Percentiles rank a stretch among this genome's conserved stretches.
Conservation (phyloP, 2,888 invertebrate genomes). For the Ceraclea dissimilis region DNA sequence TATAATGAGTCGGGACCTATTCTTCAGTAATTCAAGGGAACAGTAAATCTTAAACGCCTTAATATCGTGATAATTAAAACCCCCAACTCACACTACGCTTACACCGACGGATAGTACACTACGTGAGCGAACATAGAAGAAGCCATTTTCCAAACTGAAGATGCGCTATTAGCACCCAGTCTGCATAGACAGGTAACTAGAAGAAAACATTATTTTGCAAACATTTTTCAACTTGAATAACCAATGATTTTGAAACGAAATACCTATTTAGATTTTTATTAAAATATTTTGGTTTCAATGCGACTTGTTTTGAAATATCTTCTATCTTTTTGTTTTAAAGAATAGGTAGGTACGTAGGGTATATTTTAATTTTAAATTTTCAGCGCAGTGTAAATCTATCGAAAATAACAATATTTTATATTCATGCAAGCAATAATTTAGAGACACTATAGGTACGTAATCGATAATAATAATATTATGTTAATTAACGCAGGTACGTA, state of each 20-base stretch:
- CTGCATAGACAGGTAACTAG: not conserved
- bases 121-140: constrained; percentile 15
- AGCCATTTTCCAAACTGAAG: constrained; percentile 20
- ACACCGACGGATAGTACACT: constrained; percentile 21
- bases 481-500: too few relatives aligned
- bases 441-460: too few relatives aligned
- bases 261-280: too few relatives aligned
- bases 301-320: not conserved
- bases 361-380: too few relatives aligned
- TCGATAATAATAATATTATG: too few relatives aligned
- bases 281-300: not conserved
- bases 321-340: not conserved
- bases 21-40: not conserved
- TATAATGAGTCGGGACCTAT: not conserved
- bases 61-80: constrained; percentile 14
- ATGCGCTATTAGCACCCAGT: not conserved
- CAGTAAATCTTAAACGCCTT: not conserved
- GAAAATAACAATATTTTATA: too few relatives aligned
- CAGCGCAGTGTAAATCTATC: too few relatives aligned
- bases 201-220: not conserved
- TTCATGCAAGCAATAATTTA: too few relatives aligned
- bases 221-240: too few relatives aligned
- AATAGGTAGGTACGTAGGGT: too few relatives aligned
- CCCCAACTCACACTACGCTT: constrained; percentile 11
- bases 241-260: too few relatives aligned